Conservation (phyloP, 2,888 invertebrate species). For the Aleiodes alternator region DNA sequence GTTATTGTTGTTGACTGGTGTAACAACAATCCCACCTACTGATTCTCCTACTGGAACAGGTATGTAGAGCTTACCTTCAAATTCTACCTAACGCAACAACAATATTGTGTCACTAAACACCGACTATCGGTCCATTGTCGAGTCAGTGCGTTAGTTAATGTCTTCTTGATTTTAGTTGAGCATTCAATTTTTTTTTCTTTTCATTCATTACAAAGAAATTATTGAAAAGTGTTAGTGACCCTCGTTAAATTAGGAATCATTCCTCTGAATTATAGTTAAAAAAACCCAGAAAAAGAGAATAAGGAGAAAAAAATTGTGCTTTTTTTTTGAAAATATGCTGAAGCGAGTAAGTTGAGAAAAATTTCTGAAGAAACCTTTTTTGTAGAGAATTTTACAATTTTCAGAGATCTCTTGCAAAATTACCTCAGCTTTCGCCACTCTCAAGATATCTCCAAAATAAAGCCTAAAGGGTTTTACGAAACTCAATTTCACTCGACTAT, state of each 20-base stretch:
- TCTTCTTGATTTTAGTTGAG: not conserved
- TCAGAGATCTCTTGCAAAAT: too few relatives aligned
- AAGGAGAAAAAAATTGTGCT: too few relatives aligned
- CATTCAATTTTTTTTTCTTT: not conserved
- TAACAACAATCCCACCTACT: conserved; percentile 57
- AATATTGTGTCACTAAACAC: conserved; percentile 59
- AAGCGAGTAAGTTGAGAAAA: too few relatives aligned
- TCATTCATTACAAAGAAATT: not conserved
- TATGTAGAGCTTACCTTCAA: conserved; percentile 70
- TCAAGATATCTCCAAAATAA: too few relatives aligned
- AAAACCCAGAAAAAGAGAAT: too few relatives aligned
- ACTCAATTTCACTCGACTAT: not conserved
- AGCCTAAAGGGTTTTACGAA: too few relatives aligned
- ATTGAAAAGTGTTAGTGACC: not conserved
- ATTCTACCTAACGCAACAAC: conserved; percentile 65
- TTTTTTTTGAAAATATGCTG: too few relatives aligned
- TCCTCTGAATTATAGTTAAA: too few relatives aligned
- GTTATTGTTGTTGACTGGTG: conserved; percentile 63
- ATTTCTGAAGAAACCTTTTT: too few relatives aligned
- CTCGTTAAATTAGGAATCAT: too few relatives aligned
- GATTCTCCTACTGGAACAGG: conserved; percentile 71
- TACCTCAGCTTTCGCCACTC: too few relatives aligned
- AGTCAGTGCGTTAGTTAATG: conserved; percentile 30
- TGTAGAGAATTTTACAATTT: too few relatives aligned
- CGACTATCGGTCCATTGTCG: conserved; percentile 10